Evolutionary conservation across 2,888 invertebrate species (phyloP), one percentile per base, ranked within the genome.

Genomic region (Xestia xanthographa): DNA sequence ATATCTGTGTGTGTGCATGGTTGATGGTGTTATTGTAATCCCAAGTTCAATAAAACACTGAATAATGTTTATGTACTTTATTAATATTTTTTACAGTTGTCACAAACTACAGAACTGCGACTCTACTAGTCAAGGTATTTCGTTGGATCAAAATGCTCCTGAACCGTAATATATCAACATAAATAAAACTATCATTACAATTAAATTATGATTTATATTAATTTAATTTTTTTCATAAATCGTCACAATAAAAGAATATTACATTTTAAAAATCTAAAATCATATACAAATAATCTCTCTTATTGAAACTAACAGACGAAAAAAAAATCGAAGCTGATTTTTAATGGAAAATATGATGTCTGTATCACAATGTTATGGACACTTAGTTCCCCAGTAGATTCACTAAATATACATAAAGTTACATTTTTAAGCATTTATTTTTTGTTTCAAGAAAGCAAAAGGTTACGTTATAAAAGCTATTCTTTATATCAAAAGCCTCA

Each of bases 311-410:
- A 94, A 91, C 93, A 92, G 91, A 94, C 93, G 93, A 94, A 93
- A 92, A 94, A 48, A 94, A 92, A 94, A 91, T 90, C 93, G 91
- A 94, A 95, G 94, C 91, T 91, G 93, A 93, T 93, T 90, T 95
- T 93, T 93, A 89, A 94, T 95, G 95, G 96, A 95, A 96, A 95
- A 94, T 94, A 93, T 94, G 92, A 94, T 93, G 95, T 95, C 94
- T 90, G 95, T 96, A 96, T 96, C 96, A 96, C 96, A 96, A 96
- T 94, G 94, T 95, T 95, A 96, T 94, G 95, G 96, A 95, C 94
- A 94, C 93, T 91, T 92, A 91, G 92, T 92, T 94, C 94, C 93
- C 92, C 94, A 93, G 95, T 94, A 94, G 93, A 93, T 94, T 95
- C 92, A 92, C 94, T 94, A 95, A 96, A 95, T 96, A 95, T 96